These are phyloP conservation scores for Gymnocypris eckloni DNA, from an alignment of 2,797 vertebrate genomes.

Conservation along the genomic window DNA sequence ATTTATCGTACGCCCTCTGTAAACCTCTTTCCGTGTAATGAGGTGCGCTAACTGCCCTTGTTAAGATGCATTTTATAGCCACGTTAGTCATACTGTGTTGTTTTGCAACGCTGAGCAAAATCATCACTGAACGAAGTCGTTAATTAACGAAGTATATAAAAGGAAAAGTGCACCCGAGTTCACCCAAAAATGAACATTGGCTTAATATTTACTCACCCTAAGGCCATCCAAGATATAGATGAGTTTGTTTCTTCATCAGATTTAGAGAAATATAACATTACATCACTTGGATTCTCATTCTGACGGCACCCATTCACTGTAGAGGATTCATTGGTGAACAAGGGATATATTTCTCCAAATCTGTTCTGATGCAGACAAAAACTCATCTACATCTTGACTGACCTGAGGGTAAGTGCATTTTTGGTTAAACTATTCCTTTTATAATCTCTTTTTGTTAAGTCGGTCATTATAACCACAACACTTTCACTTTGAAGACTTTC, in stretches of 20 bases:
- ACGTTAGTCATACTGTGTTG: conserved; percentile 53
- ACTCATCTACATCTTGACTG: background rate
- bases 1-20: conserved; percentile 45
- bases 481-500: background rate
- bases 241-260: background rate
- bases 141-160: conserved; percentile 31
- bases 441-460: too few relatives aligned
- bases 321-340: background rate
- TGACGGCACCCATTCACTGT: background rate
- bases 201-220: background rate
- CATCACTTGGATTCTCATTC: background rate
- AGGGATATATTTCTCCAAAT: background rate
- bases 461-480: too few relatives aligned
- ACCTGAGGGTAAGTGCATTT: too few relatives aligned
- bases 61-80: conserved; percentile 58
- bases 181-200: background rate
- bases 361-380: background rate
- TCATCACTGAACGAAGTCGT: conserved; percentile 13
- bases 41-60: conserved; percentile 66
- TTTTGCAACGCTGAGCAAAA: background rate
- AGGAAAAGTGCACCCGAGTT: background rate
- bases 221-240: background rate
- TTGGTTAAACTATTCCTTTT: too few relatives aligned
- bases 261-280: background rate
- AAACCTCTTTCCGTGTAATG: conserved; percentile 60